These are phyloP conservation scores for Mormyrus iriodes DNA, from an alignment of 2,113 vertebrate species.

Conservation along the genomic window DNA sequence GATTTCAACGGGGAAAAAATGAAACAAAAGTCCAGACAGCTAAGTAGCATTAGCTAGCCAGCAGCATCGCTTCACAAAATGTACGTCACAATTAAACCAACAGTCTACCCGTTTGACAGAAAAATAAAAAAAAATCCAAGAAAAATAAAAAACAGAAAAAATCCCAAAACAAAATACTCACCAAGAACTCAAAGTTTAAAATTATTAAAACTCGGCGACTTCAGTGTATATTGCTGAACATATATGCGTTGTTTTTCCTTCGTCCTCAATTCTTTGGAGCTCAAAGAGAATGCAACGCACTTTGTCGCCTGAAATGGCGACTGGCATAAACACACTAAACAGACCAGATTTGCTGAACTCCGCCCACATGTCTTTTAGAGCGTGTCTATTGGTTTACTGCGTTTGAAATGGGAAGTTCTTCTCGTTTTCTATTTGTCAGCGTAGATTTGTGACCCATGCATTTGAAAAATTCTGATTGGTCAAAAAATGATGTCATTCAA, in stretches of 20 bases:
- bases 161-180: conserved; percentile 70
- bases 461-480: background rate
- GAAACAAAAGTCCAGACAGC: conserved; percentile 35
- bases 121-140: conserved; percentile 39
- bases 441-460: background rate
- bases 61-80: conserved; percentile 53
- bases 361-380: conserved; percentile 33
- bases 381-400: background rate
- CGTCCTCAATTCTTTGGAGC: conserved; percentile 18
- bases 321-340: conserved; percentile 18
- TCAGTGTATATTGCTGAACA: conserved; percentile 33
- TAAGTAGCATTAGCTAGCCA: conserved; percentile 40
- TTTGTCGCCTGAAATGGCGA: conserved; percentile 61
- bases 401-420: background rate
- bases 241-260: conserved; percentile 33
- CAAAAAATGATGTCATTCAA: background rate
- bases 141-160: conserved; percentile 43
- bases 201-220: conserved; percentile 58
- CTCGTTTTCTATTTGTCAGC: background rate
- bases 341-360: conserved; percentile 19
- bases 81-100: conserved; percentile 57
- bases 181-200: conserved; percentile 67
- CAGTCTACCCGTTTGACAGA: conserved; percentile 47
- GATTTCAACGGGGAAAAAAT: conserved; percentile 7
- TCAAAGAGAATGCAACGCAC: background rate